A percentile compares a stretch with the other conserved stretches of the same genome.
phyloP scores from a whole-genome alignment of 2,113 vertebrate genomes.

The Ageneiosus marmoratus region DNA sequence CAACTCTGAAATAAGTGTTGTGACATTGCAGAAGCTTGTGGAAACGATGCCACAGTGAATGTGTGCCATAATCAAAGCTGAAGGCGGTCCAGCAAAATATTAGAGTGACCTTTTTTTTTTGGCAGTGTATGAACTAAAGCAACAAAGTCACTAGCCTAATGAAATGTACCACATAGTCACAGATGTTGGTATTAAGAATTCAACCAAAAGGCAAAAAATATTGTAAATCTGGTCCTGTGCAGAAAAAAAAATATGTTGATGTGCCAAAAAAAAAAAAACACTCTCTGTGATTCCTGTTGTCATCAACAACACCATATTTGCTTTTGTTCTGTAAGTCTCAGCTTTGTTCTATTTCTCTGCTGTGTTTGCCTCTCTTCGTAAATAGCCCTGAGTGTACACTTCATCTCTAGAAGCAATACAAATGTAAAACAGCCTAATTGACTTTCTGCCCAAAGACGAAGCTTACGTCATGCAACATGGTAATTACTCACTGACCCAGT shows the following conservation, averaged over 20 bases:
- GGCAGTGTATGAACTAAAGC: neutral
- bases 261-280: neutral
- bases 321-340: neutral
- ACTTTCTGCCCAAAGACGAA: slow-evolving; percentile 15
- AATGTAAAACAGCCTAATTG: slow-evolving; percentile 28
- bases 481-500: slow-evolving; percentile 29
- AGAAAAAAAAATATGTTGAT: neutral
- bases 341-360: neutral
- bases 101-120: no score
- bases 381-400: neutral
- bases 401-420: slow-evolving; percentile 6
- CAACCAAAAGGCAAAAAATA: neutral
- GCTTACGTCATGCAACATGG: neutral
- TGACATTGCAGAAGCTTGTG: no score
- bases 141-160: neutral
- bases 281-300: neutral
- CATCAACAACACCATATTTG: neutral
- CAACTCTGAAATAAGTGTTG: no score
- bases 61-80: no score
- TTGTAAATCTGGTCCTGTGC: neutral
- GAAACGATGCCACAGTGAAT: no score
- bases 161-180: neutral
- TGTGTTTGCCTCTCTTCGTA: neutral
- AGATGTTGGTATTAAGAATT: neutral
- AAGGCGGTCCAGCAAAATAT: no score